These are phyloP conservation scores for Electrophaes corylata DNA, from an alignment of 2,888 invertebrate genomes.

Conservation along the genomic window DNA sequence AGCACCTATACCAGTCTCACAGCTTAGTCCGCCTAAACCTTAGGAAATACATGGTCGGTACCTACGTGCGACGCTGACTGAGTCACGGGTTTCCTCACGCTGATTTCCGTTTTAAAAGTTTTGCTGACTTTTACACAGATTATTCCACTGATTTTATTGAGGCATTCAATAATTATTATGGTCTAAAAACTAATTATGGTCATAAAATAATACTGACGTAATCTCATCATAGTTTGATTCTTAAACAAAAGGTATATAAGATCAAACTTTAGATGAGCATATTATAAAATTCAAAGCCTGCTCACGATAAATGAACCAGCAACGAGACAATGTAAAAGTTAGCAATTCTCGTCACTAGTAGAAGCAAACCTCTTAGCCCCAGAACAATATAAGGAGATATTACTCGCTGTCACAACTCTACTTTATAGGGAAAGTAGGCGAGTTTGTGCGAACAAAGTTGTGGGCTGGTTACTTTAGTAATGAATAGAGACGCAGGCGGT, in stretches of 20 bases:
- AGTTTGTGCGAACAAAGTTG: slow-evolving; percentile 79
- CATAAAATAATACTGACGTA: too few species aligned
- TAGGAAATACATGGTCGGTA: too few species aligned
- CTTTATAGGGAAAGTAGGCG: slow-evolving; percentile 80
- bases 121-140: neutral
- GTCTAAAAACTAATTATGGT: too few species aligned
- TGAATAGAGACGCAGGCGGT: slow-evolving; percentile 78
- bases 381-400: slow-evolving; percentile 82
- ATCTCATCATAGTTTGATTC: neutral
- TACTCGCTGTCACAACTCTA: slow-evolving; percentile 82
- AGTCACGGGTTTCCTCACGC: too few species aligned
- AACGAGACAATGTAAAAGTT: slow-evolving; percentile 69
- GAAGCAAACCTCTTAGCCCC: slow-evolving; percentile 81
- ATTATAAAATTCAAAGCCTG: slow-evolving; percentile 59
- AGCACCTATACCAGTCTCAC: too few species aligned
- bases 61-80: too few species aligned
- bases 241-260: neutral
- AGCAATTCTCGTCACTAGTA: slow-evolving; percentile 77
- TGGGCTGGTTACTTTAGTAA: slow-evolving; percentile 74
- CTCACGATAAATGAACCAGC: slow-evolving; percentile 62
- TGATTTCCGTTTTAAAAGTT: neutral
- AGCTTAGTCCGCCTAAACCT: too few species aligned
- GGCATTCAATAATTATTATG: too few species aligned
- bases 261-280: slow-evolving; percentile 38
- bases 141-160: too few species aligned